Base-by-base conservation (phyloP, 2,888 invertebrate species). In the Tetropium fuscum region DNA sequence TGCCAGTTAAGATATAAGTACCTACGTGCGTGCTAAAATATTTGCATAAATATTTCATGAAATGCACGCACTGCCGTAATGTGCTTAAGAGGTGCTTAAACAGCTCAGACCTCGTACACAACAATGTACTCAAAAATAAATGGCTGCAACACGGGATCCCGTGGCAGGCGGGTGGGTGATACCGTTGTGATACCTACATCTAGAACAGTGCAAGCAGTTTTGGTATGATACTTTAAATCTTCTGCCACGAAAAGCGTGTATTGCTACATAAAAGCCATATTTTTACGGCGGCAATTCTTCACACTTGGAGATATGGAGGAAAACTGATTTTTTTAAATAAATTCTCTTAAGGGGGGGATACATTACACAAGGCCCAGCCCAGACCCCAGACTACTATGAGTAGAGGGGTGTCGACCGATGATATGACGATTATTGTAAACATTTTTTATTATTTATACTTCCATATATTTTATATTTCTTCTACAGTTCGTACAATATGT, bases 101-200 rank as follows among this genome's bases (percentile, higher is more conserved):
- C 7, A 25, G 40, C 51, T 38, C 40, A 51, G 8, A 25, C 27
- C 49, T 40, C 27, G 15, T 51, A 51, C 40, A 51, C 40, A 51
- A 51, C 51, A 40, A 51, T 40, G 51, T 51, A 40, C 40, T 51
- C 27, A 22, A 38, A 36, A 38, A 25, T 51, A 51, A 51, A 51
- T 25, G 51, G 13, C 36, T 13, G 10, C 7, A 22, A 48, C 25
- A 38, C 25, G 40, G 40, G 16, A 27, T 16, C 38, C 10, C 25
- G 22, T 18, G 27, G n/a, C n/a, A n/a, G n/a, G n/a, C 15, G 8
- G 22, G 25, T 4, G 11, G 18, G 15, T 20, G 15, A 18, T n/a
- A 47, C 18, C 6, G 7, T 36, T 16, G 36, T 36, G 25, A 13
- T 36, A 27, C 27, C 16, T 32, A 11, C 11, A 10, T 10, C 32